Evolutionary conservation across 2,888 invertebrate genomes (phyloP), one percentile per base, ranked within the genome.

Genomic region (Lochmaea capreae): DNA sequence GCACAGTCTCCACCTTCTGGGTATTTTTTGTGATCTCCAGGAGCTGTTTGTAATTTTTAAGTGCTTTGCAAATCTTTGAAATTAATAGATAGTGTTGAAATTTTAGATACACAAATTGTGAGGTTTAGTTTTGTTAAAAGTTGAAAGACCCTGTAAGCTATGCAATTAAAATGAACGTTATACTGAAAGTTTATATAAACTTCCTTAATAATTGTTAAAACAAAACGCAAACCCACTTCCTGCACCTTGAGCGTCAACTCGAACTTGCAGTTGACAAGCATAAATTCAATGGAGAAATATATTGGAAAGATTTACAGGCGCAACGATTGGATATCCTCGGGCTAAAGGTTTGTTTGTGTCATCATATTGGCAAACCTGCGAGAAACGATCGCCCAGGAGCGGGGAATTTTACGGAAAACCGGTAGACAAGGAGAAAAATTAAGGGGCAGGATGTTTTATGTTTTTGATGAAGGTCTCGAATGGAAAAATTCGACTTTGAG

Each of bases 331-430:
- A 80, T 83, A 80, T 79, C 83, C 79, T 71, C 77, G 74, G 81
- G 81, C 80, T 78, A 79, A 81, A 79, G 81, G 81, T 82, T 83
- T 82, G 82, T 83, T 81, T 81, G 79, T 81, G 80, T 81, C 81
- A 79, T 80, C 80, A 76, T 78, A 78, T 80, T 76, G 79, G 78
- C 77, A 78, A 77, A 71, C 66, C 71, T 71, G 26, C 33, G 69
- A 75, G 63, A 70, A 63, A 39, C 63, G 62, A 62, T 63, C 70
- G 66, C 73, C 66, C 69, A 65, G 65, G 62, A 61, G 59, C 43
- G 70, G 65, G 65, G 52, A 71, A 58, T 61, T 65, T 57, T 54
- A 39, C 46, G 58, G 57, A 58, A 63, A 70, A 54, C 62, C 16
- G 63, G 22, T 39, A 65, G 65, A 65, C 65, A 71, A 65, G n/a